These are phyloP conservation scores for Erythrolamprus reginae DNA, from an alignment of 2,113 vertebrate genomes.

Conservation along the genomic window DNA sequence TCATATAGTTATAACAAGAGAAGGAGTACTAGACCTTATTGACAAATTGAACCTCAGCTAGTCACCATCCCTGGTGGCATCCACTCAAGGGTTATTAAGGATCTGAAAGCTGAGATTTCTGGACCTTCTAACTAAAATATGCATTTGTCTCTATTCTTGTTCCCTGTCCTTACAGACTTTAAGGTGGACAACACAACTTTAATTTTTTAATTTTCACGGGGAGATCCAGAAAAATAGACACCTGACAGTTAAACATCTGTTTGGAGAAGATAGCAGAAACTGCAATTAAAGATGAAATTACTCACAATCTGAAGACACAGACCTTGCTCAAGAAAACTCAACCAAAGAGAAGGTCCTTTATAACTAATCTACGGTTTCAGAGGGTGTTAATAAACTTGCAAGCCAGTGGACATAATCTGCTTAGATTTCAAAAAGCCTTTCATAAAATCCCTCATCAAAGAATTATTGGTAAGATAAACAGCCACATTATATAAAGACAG, in stretches of 20 bases:
- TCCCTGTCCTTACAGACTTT: not conserved
- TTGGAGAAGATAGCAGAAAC: not conserved
- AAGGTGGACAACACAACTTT: not conserved
- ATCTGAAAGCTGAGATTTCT: not conserved
- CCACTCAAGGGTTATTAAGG: not conserved
- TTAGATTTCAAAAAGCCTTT: not conserved
- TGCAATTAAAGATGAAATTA: not conserved
- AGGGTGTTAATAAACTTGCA: too few relatives aligned
- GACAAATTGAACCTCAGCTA: not conserved
- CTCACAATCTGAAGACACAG: not conserved
- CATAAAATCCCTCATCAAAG: not conserved
- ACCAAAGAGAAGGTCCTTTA: not conserved
- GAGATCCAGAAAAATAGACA: not conserved
- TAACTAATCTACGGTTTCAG: not conserved
- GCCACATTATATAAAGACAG: not conserved
- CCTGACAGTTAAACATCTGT: not conserved
- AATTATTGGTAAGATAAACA: not conserved
- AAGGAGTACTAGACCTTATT: not conserved
- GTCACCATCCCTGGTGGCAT: not conserved
- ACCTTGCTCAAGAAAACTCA: not conserved
- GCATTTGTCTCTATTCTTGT: not conserved
- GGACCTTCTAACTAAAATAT: not conserved
- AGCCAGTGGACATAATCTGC: not conserved
- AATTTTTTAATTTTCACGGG: not conserved
- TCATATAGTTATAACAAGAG: not conserved